phyloP scores from a whole-genome alignment of 2,797 vertebrate genomes.

The Sebastes taczanowskii region DNA sequence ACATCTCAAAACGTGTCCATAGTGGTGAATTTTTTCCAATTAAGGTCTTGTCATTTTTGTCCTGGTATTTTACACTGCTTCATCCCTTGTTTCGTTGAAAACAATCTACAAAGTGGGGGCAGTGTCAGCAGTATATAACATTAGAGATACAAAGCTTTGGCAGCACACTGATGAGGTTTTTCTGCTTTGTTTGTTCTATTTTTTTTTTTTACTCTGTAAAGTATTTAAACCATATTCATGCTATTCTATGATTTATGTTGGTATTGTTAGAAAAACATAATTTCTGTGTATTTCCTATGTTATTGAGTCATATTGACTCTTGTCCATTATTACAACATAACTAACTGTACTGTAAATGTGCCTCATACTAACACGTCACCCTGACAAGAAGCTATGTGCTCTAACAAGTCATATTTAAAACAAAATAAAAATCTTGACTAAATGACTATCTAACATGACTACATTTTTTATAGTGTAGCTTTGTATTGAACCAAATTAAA shows the following conservation, averaged over 20 bases:
- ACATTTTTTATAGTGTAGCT: not conserved
- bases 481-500: not conserved
- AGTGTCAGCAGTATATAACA: not conserved
- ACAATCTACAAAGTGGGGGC: not conserved
- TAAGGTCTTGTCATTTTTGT: not conserved
- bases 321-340: constrained; percentile 44
- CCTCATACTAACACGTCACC: constrained; percentile 48
- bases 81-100: not conserved
- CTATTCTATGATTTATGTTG: constrained; percentile 43
- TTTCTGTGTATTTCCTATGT: constrained; percentile 55
- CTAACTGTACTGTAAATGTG: constrained; percentile 70
- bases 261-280: constrained; percentile 31
- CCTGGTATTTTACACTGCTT: not conserved
- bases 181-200: constrained; percentile 40
- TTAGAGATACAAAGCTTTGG: constrained; percentile 12
- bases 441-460: not conserved
- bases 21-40: not conserved
- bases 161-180: constrained; percentile 19
- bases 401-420: constrained; percentile 66
- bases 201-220: constrained; percentile 63
- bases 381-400: constrained; percentile 30
- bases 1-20: not conserved
- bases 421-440: constrained; percentile 48
- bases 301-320: constrained; percentile 91
- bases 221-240: constrained; percentile 79